A percentile compares a stretch with the other conserved stretches of the same genome.
These are phyloP conservation scores for Horisme vitalbata DNA, from an alignment of 2,888 invertebrate species.

Conservation along the genomic window DNA sequence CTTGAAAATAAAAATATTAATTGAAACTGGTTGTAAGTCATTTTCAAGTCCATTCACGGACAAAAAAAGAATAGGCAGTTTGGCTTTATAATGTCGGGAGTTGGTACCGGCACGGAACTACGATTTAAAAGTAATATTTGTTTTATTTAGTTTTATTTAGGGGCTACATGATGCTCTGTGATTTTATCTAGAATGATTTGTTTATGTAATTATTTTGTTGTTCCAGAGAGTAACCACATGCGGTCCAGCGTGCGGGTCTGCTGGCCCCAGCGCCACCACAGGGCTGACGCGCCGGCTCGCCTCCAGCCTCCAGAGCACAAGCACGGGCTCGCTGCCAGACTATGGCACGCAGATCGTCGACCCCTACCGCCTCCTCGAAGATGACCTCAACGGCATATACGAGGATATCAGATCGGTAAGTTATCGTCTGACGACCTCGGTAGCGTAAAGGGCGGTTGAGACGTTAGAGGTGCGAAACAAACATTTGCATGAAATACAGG, in stretches of 20 bases:
- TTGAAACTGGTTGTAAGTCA: too few relatives aligned
- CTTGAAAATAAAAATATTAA: too few relatives aligned
- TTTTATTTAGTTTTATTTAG: too few relatives aligned
- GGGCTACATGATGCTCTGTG: too few relatives aligned
- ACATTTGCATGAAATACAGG: too few relatives aligned
- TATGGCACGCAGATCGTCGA: slow-evolving; percentile 88
- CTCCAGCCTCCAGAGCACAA: slow-evolving; percentile 89
- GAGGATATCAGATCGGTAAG: slow-evolving; percentile 92
- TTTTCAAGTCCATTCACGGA: too few relatives aligned
- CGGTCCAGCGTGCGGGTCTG: slow-evolving; percentile 64
- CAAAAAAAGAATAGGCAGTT: too few relatives aligned
- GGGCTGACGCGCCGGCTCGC: slow-evolving; percentile 72
- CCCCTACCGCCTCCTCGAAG: slow-evolving; percentile 93
- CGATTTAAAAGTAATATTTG: too few relatives aligned
- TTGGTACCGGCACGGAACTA: too few relatives aligned
- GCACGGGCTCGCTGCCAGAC: slow-evolving; percentile 91
- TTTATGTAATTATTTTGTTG: slow-evolving; percentile 14
- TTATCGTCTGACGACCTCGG: background rate
- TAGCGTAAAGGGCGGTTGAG: background rate
- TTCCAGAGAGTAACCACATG: slow-evolving; percentile 75
- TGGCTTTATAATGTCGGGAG: too few relatives aligned
- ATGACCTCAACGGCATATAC: slow-evolving; percentile 93
- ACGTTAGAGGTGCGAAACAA: too few relatives aligned
- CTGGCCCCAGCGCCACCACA: slow-evolving; percentile 51
- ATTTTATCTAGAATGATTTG: background rate